phyloP scores from a whole-genome alignment of 2,113 vertebrate genomes.

The Otocyon megalotis region DNA sequence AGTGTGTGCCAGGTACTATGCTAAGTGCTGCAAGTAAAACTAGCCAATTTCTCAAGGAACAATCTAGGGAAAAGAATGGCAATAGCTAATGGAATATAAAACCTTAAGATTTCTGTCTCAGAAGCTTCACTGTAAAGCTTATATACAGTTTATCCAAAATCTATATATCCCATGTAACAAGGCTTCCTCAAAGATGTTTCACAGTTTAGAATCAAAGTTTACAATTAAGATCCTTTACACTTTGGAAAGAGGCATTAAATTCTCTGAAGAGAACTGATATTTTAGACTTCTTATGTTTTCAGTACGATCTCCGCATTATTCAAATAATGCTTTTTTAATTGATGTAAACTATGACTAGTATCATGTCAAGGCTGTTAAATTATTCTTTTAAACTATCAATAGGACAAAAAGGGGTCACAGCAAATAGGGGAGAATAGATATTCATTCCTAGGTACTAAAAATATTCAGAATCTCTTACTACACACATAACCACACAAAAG shows the following conservation, averaged over 20 bases:
- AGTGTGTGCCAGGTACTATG: not conserved
- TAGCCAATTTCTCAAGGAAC: not conserved
- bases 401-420: not conserved
- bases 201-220: not conserved
- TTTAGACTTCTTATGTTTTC: not conserved
- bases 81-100: not conserved
- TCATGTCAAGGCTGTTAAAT: not conserved
- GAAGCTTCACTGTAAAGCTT: slow-evolving; percentile 6
- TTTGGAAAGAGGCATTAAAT: not conserved
- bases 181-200: not conserved
- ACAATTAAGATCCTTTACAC: not conserved
- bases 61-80: not conserved
- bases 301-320: not conserved
- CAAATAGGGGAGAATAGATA: not conserved
- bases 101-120: not conserved
- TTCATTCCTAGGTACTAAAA: not conserved
- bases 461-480: slow-evolving; percentile 27
- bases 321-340: not conserved
- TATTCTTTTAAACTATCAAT: slow-evolving; percentile 7
- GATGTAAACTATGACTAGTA: not conserved
- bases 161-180: not conserved
- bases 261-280: not conserved
- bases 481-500: not conserved
- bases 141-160: not conserved
- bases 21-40: not conserved